A percentile compares a stretch with the other conserved stretches of the same genome.
These are phyloP conservation scores for Drosophila parabipectinata DNA, from an alignment of 1,140 invertebrate species.

Conservation along the genomic window DNA sequence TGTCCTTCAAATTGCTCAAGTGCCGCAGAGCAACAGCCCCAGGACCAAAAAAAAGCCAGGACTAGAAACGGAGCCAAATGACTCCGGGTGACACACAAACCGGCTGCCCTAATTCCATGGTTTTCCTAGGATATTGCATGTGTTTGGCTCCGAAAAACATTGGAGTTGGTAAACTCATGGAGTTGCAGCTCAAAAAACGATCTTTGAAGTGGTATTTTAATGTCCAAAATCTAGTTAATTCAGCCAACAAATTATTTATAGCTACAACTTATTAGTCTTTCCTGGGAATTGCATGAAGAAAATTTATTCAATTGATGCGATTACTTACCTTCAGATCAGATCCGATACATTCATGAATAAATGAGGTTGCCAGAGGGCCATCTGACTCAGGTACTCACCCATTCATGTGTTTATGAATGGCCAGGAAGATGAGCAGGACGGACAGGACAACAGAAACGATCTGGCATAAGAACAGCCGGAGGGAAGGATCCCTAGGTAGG, in stretches of 20 bases:
- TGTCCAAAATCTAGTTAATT: no score
- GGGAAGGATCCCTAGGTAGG: no score
- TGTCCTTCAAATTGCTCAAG: conserved; percentile 76
- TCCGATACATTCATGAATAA: neutral
- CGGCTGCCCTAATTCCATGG: conserved; percentile 65
- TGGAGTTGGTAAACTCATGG: neutral
- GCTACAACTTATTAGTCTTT: neutral
- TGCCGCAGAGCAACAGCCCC: conserved; percentile 54
- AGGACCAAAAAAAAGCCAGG: conserved; percentile 22
- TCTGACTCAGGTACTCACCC: conserved; percentile 11
- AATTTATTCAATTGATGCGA: conserved; percentile 27
- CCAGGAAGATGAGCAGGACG: conserved; percentile 28
- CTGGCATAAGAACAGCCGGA: conserved; percentile 25
- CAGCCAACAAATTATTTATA: no score
- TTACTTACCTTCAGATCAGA: neutral
- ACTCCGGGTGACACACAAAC: conserved; percentile 63
- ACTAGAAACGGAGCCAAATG: conserved; percentile 9
- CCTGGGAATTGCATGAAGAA: no score
- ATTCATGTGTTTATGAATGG: conserved; percentile 54
- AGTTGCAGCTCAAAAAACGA: no score
- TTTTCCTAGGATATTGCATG: conserved; percentile 32
- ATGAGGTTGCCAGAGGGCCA: conserved; percentile 26
- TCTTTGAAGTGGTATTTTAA: no score
- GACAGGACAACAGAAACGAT: conserved; percentile 28
- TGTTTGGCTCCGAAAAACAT: conserved; percentile 26